Percentiles rank a stretch among this genome's conserved stretches.
These are phyloP conservation scores for Oceanodroma leucorhoa DNA, from an alignment of 2,797 vertebrate species.

Conservation along the genomic window DNA sequence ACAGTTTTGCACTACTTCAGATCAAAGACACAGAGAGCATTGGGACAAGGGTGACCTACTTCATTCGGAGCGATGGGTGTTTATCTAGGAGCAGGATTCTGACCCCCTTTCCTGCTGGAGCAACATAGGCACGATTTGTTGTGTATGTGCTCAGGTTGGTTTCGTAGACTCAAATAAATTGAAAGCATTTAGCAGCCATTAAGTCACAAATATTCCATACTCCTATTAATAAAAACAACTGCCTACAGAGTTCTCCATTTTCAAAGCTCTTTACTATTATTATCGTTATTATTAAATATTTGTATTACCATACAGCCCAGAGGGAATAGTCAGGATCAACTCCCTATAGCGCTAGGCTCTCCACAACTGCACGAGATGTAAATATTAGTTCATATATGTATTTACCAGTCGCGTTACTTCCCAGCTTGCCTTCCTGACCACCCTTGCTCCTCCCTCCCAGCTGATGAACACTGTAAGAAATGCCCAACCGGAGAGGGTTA, in stretches of 20 bases:
- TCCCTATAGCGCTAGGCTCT: not conserved
- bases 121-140: not conserved
- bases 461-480: fast-evolving
- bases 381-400: not conserved
- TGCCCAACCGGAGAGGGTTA: fast-evolving
- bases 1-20: not conserved
- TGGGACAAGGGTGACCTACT: slow-evolving; percentile 46
- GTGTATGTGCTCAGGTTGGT: not conserved
- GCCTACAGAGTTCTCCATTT: not conserved
- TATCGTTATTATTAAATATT: not conserved
- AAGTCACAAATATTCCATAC: not conserved
- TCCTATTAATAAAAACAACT: slow-evolving; percentile 25
- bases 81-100: slow-evolving; percentile 19
- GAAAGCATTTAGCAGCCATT: not conserved
- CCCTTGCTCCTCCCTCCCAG: not conserved
- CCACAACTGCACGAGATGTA: not conserved
- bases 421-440: not conserved
- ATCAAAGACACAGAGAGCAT: not conserved
- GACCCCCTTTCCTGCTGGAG: slow-evolving; percentile 24
- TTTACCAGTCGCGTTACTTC: not conserved
- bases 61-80: not conserved
- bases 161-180: not conserved
- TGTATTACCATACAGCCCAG: not conserved
- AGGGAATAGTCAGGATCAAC: not conserved
- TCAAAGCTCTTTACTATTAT: slow-evolving; percentile 21